Percentiles rank a stretch among this genome's conserved stretches.
These are phyloP conservation scores for Taeniopygia guttata DNA, from an alignment of 2,797 vertebrate species.

Conservation along the genomic window DNA sequence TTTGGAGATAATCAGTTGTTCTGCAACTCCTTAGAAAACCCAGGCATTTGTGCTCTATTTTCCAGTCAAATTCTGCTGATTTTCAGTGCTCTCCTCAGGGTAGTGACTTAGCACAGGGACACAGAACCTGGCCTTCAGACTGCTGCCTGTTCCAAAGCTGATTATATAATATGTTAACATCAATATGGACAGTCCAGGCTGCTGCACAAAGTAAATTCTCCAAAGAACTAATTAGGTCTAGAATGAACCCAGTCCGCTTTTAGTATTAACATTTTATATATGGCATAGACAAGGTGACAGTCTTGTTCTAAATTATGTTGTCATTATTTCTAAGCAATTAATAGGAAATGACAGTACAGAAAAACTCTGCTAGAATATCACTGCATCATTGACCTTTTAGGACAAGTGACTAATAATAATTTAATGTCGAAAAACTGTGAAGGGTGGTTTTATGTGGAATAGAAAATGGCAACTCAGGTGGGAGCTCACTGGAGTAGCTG, in stretches of 20 bases:
- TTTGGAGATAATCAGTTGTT: not conserved
- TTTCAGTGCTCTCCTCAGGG: not conserved
- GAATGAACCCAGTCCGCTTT: not conserved
- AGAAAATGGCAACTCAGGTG: not conserved
- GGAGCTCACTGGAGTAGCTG: not conserved
- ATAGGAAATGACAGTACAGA: not conserved
- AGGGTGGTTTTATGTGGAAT: not conserved
- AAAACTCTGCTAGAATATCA: not conserved
- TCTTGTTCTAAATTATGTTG: not conserved
- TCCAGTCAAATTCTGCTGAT: not conserved
- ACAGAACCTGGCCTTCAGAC: not conserved
- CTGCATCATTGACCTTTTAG: not conserved
- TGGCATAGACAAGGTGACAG: not conserved
- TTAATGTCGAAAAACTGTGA: not conserved
- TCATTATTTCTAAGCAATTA: not conserved
- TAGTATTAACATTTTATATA: not conserved
- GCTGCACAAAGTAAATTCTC: not conserved
- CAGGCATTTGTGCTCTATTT: not conserved
- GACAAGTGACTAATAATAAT: not conserved
- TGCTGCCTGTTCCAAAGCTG: slow-evolving; percentile 3
- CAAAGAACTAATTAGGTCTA: not conserved
- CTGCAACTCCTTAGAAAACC: not conserved
- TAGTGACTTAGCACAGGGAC: not conserved
- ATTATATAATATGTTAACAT: not conserved
- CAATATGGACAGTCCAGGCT: not conserved